These are phyloP conservation scores for Agonopterix heracliana DNA, from an alignment of 2,888 invertebrate species.

Conservation along the genomic window DNA sequence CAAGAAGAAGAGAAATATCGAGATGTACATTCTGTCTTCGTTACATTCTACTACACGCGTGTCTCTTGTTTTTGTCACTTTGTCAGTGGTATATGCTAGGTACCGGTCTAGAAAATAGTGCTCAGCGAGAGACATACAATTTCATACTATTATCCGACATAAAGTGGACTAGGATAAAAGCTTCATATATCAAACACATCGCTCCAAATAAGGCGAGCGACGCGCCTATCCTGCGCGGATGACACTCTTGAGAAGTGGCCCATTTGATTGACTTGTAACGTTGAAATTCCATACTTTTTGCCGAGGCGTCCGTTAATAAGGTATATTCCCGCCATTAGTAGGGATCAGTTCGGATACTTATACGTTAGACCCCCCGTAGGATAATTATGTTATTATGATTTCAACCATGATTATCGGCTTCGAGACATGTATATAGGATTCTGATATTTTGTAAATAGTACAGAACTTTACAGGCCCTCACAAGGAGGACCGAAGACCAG, in stretches of 20 bases:
- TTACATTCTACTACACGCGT: no score
- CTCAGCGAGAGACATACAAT: background rate
- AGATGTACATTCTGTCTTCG: no score
- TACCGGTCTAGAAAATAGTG: no score
- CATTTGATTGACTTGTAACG: conserved; percentile 64
- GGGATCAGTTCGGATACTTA: conserved; percentile 1
- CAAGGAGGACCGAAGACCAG: no score
- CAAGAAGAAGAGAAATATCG: no score
- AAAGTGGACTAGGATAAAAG: background rate
- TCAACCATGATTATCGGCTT: no score
- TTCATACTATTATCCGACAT: background rate
- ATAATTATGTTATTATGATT: background rate
- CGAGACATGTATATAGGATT: no score
- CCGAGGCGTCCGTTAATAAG: conserved; percentile 25
- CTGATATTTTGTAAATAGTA: no score
- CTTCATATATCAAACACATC: conserved; percentile 36
- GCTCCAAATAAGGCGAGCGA: conserved; percentile 45
- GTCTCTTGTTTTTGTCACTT: no score
- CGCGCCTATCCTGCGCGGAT: conserved; percentile 45
- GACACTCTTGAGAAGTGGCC: conserved; percentile 32
- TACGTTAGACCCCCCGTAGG: conserved; percentile 5
- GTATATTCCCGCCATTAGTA: conserved; percentile 25
- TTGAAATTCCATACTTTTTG: conserved; percentile 25
- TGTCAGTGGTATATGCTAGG: no score
- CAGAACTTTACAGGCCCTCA: no score